Conservation (phyloP, 2,888 invertebrate species). For the Gibbula magus region DNA sequence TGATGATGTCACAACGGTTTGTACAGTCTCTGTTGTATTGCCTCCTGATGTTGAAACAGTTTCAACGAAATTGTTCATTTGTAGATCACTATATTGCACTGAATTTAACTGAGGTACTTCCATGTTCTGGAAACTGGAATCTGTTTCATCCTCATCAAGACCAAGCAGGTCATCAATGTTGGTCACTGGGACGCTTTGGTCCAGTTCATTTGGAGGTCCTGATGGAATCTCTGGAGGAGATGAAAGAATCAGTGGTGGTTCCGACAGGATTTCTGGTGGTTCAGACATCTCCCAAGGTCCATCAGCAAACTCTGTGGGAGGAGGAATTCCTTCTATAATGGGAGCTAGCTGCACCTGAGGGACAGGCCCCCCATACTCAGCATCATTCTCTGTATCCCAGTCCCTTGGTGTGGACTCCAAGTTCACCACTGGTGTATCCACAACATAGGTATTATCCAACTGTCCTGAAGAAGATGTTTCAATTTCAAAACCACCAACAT, state of each 20-base stretch:
- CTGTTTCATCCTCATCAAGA: background rate
- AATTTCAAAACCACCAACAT: background rate
- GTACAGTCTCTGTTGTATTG: background rate
- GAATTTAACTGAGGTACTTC: background rate
- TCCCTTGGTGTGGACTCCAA: background rate
- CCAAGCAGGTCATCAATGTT: slow-evolving; percentile 61
- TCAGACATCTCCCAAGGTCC: background rate
- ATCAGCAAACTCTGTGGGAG: slow-evolving; percentile 62
- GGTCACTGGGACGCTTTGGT: slow-evolving; percentile 45
- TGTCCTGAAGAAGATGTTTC: background rate
- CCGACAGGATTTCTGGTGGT: no score
- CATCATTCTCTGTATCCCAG: background rate
- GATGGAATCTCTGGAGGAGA: background rate
- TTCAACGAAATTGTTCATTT: background rate
- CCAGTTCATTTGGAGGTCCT: background rate
- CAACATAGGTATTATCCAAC: background rate
- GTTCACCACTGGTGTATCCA: background rate
- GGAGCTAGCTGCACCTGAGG: background rate
- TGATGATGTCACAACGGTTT: no score
- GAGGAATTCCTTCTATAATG: slow-evolving; percentile 48
- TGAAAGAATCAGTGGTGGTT: no score
- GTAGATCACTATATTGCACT: slow-evolving; percentile 11
- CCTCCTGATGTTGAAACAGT: background rate
- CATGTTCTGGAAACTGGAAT: background rate
- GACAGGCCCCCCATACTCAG: background rate